phyloP scores from a whole-genome alignment of 2,113 vertebrate species.

The Pogonocichla stellata region DNA sequence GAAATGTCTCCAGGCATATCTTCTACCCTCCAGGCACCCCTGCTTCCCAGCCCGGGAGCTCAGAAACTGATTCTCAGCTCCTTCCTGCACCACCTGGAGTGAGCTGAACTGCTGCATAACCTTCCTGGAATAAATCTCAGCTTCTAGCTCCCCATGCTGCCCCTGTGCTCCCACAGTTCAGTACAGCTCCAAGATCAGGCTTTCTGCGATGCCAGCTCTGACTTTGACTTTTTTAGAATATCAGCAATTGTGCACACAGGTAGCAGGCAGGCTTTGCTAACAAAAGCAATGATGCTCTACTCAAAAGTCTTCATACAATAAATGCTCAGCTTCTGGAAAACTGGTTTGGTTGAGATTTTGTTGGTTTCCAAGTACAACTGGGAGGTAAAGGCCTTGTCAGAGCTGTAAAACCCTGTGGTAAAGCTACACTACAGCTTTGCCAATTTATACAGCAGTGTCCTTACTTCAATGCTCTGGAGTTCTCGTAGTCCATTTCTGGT shows the following conservation, averaged over 20 bases:
- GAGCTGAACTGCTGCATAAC: neutral
- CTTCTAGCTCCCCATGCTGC: neutral
- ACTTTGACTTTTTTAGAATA: neutral
- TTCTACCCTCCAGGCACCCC: neutral
- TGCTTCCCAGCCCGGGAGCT: neutral
- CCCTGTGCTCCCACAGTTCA: neutral
- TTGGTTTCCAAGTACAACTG: neutral
- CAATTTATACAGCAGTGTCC: neutral
- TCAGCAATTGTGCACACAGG: accelerated
- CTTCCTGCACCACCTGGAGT: neutral
- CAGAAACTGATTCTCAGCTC: neutral
- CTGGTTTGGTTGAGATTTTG: neutral
- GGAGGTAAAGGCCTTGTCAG: neutral
- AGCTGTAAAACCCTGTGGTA: neutral
- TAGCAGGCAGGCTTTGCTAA: neutral
- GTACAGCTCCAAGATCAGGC: neutral
- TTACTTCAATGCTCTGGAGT: neutral
- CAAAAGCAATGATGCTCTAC: neutral
- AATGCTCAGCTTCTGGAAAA: neutral
- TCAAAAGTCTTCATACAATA: neutral
- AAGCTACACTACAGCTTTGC: neutral
- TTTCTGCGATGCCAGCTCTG: neutral
- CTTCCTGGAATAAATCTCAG: neutral
- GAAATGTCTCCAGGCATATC: neutral
- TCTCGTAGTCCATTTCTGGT: neutral